phyloP scores from a whole-genome alignment of 2,888 invertebrate species.

The Agriopis leucophaearia region DNA sequence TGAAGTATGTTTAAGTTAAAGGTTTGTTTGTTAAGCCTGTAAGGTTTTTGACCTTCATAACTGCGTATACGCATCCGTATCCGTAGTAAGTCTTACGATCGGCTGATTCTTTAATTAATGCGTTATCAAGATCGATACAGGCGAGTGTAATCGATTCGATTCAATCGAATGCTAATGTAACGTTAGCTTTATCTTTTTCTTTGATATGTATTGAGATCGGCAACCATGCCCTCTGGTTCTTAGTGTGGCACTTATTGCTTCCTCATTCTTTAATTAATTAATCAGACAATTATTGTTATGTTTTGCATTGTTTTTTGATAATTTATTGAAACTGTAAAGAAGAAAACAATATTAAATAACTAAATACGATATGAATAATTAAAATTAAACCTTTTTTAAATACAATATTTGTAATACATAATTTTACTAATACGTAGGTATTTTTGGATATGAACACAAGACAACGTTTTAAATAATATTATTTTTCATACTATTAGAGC shows the following conservation, averaged over 20 bases:
- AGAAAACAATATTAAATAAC: no score
- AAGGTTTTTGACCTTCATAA: slow-evolving; percentile 5
- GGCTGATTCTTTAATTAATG: slow-evolving; percentile 74
- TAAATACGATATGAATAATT: no score
- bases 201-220: slow-evolving; percentile 57
- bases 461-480: no score
- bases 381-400: no score
- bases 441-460: no score
- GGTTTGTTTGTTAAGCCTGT: not conserved
- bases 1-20: not conserved
- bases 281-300: no score
- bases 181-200: slow-evolving; percentile 60
- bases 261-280: not conserved
- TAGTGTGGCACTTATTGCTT: not conserved
- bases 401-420: no score
- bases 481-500: no score
- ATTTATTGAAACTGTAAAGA: no score
- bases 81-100: slow-evolving; percentile 55
- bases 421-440: no score
- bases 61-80: slow-evolving; percentile 3
- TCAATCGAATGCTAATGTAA: slow-evolving; percentile 70
- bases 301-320: no score
- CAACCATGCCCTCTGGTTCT: slow-evolving; percentile 33
- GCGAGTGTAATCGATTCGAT: slow-evolving; percentile 67
- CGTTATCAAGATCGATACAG: slow-evolving; percentile 74